These are phyloP conservation scores for Leptopilina clavipes DNA, from an alignment of 1,140 invertebrate genomes.

Conservation along the genomic window DNA sequence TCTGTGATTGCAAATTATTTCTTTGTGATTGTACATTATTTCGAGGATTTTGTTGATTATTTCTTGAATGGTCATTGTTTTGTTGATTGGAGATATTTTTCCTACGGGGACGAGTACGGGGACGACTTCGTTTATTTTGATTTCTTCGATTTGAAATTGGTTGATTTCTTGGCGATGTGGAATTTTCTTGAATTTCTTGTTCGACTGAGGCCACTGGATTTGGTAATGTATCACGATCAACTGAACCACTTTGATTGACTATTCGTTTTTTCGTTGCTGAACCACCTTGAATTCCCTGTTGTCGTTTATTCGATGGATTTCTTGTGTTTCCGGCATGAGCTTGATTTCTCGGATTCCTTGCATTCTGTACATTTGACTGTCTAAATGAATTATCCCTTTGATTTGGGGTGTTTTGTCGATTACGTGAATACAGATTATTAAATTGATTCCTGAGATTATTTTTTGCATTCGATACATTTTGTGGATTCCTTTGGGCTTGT, in stretches of 20 bases:
- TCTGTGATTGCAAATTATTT: too few species aligned
- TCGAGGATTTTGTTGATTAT: not conserved
- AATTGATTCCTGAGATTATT: not conserved
- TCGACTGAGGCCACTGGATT: not conserved
- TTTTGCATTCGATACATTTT: not conserved
- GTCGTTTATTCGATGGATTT: not conserved
- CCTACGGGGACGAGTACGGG: not conserved
- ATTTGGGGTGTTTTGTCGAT: not conserved
- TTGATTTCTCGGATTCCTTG: not conserved
- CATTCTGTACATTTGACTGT: not conserved
- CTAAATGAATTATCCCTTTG: not conserved
- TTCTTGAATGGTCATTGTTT: not conserved
- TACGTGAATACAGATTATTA: not conserved
- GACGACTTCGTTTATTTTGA: not conserved
- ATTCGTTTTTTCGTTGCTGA: not conserved
- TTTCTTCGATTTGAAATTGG: too few species aligned
- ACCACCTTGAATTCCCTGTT: not conserved
- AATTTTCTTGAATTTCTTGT: not conserved
- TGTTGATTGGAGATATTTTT: not conserved
- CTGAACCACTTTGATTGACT: not conserved
- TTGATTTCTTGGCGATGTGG: not conserved
- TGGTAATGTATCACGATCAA: not conserved
- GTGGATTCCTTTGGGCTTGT: not conserved
- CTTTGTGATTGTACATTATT: not conserved
- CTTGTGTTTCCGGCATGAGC: too few species aligned